A percentile compares a stretch with the other conserved stretches of the same genome.
phyloP scores from a whole-genome alignment of 2,113 vertebrate genomes.

The Sapayoa aenigma region DNA sequence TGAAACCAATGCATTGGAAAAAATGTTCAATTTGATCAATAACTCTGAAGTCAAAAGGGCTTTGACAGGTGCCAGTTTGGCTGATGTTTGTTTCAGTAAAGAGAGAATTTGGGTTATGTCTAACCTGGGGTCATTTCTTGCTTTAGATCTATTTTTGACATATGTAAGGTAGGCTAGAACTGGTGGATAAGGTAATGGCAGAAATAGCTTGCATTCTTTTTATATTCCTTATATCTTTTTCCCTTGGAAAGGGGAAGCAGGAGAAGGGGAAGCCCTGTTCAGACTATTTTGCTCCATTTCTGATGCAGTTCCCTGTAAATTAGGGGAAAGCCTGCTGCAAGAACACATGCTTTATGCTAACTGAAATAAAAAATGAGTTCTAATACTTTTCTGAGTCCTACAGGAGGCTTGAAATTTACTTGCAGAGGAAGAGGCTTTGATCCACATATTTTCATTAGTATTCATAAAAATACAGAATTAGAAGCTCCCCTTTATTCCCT shows the following conservation, averaged over 20 bases:
- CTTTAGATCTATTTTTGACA: rapidly evolving
- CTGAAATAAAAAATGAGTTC: slow-evolving; percentile 27
- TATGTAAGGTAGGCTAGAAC: not conserved
- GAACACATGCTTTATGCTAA: not conserved
- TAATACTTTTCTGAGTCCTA: slow-evolving; percentile 34
- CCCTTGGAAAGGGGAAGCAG: not conserved
- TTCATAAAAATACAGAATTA: slow-evolving; percentile 53
- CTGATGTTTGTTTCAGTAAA: not conserved
- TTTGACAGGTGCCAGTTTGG: not conserved
- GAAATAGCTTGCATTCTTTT: not conserved
- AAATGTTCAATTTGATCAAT: not conserved
- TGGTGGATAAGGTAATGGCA: not conserved
- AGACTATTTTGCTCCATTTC: not conserved
- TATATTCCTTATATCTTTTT: not conserved
- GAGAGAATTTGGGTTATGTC: not conserved
- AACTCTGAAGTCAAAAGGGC: not conserved
- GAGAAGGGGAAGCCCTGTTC: not conserved
- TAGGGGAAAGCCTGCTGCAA: not conserved
- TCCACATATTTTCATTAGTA: slow-evolving; percentile 54
- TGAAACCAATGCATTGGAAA: not conserved
- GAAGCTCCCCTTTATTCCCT: slow-evolving; percentile 11
- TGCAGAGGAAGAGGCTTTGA: slow-evolving; percentile 44
- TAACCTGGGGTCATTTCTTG: not conserved
- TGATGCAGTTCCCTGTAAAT: not conserved
- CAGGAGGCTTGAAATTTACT: slow-evolving; percentile 40